Evolutionary conservation across 2,113 vertebrate species (phyloP), one percentile per base, ranked within the genome.

Genomic region (Choloepus hoffmanni): DNA sequence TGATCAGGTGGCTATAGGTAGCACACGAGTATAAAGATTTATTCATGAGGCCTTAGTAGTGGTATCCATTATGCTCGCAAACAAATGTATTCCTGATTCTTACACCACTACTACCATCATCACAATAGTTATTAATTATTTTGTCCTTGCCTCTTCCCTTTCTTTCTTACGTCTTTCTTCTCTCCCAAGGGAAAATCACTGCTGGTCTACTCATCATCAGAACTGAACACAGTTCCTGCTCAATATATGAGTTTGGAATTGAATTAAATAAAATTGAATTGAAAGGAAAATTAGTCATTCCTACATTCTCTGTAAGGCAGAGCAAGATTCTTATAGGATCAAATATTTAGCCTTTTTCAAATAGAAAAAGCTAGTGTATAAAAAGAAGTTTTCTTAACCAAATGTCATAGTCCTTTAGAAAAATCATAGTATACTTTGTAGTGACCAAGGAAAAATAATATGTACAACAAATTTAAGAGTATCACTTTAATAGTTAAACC

Each of bases 401-500:
- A 58, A 58, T 58, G 55, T 21, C 19, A 60, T 9, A 55, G 3
- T 18, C 2, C 6, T 48, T 72, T 48, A 90, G 85, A 87, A 89
- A 91, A 40, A 67, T 12, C 12, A 9, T 62, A 4, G 58, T 45
- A 3, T 76, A 55, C 10, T 43, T 72, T 92, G 3, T 65, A 50
- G 2, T 3, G 36, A 4, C 11, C 50, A 85, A 89, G 13, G 18
- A 74, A 85, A 92, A 48, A 11, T 0, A 36, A 65, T n/a, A 58
- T 82, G 4, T 58, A 85, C 40, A 53, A 2, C 16, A 90, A 7
- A 88, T 1, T 18, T 86, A 76, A 76, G 1, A 85, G 5, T 89
- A 92, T 4, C 70, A 50, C 85, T 77, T 94, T 88, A 85, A 81
- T 43, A 72, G 30, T 60, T 92, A 62, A 81, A 67, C 62, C 11